Base-by-base conservation (phyloP, 1,140 invertebrate species). In the Caenorhabditis remanei region DNA sequence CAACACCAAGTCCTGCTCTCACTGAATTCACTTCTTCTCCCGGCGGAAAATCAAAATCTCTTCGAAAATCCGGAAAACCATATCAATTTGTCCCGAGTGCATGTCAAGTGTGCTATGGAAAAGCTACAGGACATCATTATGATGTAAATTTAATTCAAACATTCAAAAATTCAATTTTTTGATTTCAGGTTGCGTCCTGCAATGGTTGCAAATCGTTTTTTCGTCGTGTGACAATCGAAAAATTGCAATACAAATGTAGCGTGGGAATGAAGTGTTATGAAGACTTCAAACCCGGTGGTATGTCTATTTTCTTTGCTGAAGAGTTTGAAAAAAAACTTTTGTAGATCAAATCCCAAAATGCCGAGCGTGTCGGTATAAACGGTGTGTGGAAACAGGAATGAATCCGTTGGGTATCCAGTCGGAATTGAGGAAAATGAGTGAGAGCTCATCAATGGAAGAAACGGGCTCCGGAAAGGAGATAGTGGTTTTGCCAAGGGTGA, bases 111-210 rank as follows among this genome's bases (percentile, higher is more conserved):
- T 79, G 71, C 53, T 50, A 19, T 79, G 71, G 71, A 24, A 79
- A 79, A 24, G 71, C 71, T 48, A 79, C 71, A 4, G 71, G 71
- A 24, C 71, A 79, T 24, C 71, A 79, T 79, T 79, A 79, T 79
- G 71, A 79, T 79, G 71, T 79, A 46, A 79, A 50, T 50, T 50
- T 50, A 65, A 65, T 65, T 40, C n/a, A 5, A 65, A 65, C 3
- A 65, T 32, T 24, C 8, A 19, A 24, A 61, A 61, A 24, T n/a
- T 4, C 1, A 61, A 61, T 61, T 4, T 8, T 19, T 43, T 19
- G 16, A 19, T 46, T 71, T 2, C 46, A 79, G 71, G 71, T 79
- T 6, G 46, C 71, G 1, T 79, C 71, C 0, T 71, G 65, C 16
- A 71, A 71, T 11, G 65, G 65, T 13, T 71, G 65, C 21, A 71